A percentile compares a stretch with the other conserved stretches of the same genome.
These are phyloP conservation scores for Fistularia tabacaria DNA, from an alignment of 2,797 vertebrate genomes.

Conservation along the genomic window DNA sequence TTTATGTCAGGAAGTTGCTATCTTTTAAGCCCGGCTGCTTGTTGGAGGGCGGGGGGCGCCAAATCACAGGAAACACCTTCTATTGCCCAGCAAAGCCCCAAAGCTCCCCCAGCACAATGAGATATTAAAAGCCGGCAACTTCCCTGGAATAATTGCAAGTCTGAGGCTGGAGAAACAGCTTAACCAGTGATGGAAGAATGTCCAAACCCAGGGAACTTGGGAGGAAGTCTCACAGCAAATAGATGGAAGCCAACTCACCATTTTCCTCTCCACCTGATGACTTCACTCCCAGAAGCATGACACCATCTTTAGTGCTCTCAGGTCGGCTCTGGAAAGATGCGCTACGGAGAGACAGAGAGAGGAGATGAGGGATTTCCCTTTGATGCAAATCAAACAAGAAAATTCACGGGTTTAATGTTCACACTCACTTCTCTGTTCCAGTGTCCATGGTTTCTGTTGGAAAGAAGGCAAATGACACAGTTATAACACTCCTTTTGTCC, in stretches of 20 bases:
- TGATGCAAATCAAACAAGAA: neutral
- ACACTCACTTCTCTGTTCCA: slow-evolving; percentile 72
- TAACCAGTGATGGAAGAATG: slow-evolving; percentile 24
- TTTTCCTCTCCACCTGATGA: slow-evolving; percentile 79
- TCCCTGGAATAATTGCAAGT: slow-evolving; percentile 55
- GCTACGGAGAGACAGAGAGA: slow-evolving; percentile 34
- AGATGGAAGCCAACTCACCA: slow-evolving; percentile 74
- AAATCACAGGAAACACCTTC: slow-evolving; percentile 83
- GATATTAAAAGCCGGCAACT: slow-evolving; percentile 72
- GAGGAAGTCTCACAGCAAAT: slow-evolving; percentile 17
- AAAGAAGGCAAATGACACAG: neutral
- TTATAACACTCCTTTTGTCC: neutral
- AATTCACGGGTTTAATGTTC: fast-evolving
- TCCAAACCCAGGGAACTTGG: slow-evolving; percentile 19
- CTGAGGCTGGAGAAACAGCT: slow-evolving; percentile 37
- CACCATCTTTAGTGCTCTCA: slow-evolving; percentile 87
- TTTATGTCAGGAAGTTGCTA: slow-evolving; percentile 72
- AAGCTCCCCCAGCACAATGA: slow-evolving; percentile 62
- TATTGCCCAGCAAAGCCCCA: slow-evolving; percentile 37
- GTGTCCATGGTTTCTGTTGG: slow-evolving; percentile 62
- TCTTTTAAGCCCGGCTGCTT: slow-evolving; percentile 67
- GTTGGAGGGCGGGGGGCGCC: slow-evolving; percentile 49
- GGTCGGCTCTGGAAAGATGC: slow-evolving; percentile 79
- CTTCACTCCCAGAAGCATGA: slow-evolving; percentile 93
- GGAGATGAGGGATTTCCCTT: neutral